Base-by-base conservation (phyloP, 2,113 vertebrate genomes). In the Microcebus jonahi region DNA sequence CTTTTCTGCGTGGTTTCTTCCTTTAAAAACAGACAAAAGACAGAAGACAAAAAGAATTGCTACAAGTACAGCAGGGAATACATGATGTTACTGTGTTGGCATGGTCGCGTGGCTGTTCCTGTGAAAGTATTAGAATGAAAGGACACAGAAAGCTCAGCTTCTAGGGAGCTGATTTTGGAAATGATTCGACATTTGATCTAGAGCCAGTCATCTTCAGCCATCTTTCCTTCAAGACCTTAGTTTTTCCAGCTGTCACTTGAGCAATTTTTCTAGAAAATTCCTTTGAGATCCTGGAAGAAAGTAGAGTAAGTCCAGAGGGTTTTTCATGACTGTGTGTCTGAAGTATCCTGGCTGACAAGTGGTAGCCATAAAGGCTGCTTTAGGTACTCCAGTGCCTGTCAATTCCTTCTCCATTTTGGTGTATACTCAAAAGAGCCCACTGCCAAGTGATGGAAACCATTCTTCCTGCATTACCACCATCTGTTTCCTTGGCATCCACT, bases 401-500 rank as follows among this genome's bases (percentile, higher is more conserved):
- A 88, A 95, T 94, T 95, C 63, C 57, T 93, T 83, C 96, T 94
- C 48, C 42, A 76, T 88, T 96, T 97, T 70, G 65, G 84, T 94
- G 59, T 55, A 53, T 82, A 95, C 90, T 90, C 96, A 97, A 93
- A 95, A 94, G 53, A 95, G 94, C 80, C 55, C 93, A 94, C 97
- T 95, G 95, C 67, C 84, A 96, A 96, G 48, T 45, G 65, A 97
- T 90, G 42, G 90, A 91, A 93, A 91, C 70, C 94, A 91, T 95
- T 91, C 92, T 95, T 88, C 95, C 70, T 84, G 76, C 91, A 95
- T 96, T 88, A 83, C 65, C 55, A 95, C 97, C 96, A 96, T 97
- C 97, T 97, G 97, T 92, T 96, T 96, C 65, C 92, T 95, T 97
- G 97, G 97, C 97, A 90, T 39, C 53, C n/a, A 88, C 39, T 59